Conservation (phyloP, 2,888 invertebrate genomes). For the Baronia brevicornis region DNA sequence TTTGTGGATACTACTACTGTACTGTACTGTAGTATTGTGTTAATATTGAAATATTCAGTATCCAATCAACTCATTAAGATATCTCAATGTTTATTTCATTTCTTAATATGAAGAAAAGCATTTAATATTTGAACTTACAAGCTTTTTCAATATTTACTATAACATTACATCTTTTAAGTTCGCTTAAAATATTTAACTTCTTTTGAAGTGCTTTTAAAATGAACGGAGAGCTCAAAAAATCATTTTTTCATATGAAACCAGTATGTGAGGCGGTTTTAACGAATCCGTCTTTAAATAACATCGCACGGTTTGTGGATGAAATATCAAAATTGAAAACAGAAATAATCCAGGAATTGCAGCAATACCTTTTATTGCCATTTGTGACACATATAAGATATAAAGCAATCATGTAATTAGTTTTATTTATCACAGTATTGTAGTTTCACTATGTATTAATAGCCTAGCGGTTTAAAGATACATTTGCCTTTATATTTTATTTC, state of each 20-base stretch:
- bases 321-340: slow-evolving; percentile 48
- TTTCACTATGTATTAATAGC: not conserved
- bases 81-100: no score
- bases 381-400: slow-evolving; percentile 49
- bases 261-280: slow-evolving; percentile 69
- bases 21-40: no score
- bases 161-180: no score
- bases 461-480: no score
- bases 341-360: slow-evolving; percentile 65
- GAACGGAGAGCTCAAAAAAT: slow-evolving; percentile 47
- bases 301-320: slow-evolving; percentile 38
- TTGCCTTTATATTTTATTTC: no score
- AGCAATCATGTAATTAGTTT: slow-evolving; percentile 44
- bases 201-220: slow-evolving; percentile 23
- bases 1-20: no score
- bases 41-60: no score
- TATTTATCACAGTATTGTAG: slow-evolving; percentile 2
- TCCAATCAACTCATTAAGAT: no score
- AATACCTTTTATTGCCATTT: slow-evolving; percentile 72
- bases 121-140: no score
- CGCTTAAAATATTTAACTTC: no score
- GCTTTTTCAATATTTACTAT: no score
- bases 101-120: no score
- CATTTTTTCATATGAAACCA: slow-evolving; percentile 64
- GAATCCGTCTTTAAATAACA: slow-evolving; percentile 52